Percentiles rank a stretch among this genome's conserved stretches.
phyloP scores from a whole-genome alignment of 1,140 invertebrate species.

The Drosophila bifasciata region DNA sequence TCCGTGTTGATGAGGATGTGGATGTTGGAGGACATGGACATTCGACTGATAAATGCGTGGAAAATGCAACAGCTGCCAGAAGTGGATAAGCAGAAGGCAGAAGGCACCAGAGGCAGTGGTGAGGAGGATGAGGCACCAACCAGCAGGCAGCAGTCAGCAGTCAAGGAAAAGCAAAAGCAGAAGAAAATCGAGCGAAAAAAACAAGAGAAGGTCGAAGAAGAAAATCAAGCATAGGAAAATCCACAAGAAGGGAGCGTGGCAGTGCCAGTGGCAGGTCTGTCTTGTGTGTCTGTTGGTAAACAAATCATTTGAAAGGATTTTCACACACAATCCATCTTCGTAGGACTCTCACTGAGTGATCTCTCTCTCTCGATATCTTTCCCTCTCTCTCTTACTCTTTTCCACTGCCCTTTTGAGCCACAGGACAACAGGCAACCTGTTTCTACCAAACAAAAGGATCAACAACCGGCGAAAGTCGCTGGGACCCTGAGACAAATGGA shows the following conservation, averaged over 20 bases:
- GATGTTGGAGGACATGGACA: slow-evolving; percentile 53
- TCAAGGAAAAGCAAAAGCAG: not conserved
- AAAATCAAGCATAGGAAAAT: no score
- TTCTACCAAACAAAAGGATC: slow-evolving; percentile 42
- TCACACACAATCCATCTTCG: slow-evolving; percentile 82
- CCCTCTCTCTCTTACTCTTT: not conserved
- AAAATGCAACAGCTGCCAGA: slow-evolving; percentile 81
- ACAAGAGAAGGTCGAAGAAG: no score
- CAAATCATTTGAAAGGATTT: slow-evolving; percentile 83
- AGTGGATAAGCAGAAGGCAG: slow-evolving; percentile 48
- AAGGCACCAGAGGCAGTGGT: slow-evolving; percentile 17
- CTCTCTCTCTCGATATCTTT: slow-evolving; percentile 17
- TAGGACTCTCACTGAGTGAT: slow-evolving; percentile 47
- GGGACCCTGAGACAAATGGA: slow-evolving; percentile 38
- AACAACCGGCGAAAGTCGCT: slow-evolving; percentile 49
- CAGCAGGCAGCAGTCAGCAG: not conserved
- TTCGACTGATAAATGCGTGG: slow-evolving; percentile 78
- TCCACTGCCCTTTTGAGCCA: slow-evolving; percentile 20
- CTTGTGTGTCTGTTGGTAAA: slow-evolving; percentile 69
- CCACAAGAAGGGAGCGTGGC: slow-evolving; percentile 21
- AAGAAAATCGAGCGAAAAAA: no score
- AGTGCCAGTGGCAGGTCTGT: slow-evolving; percentile 4
- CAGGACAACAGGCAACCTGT: slow-evolving; percentile 36
- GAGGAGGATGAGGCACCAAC: slow-evolving; percentile 20
- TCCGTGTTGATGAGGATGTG: slow-evolving; percentile 42